Evolutionary conservation across 2,888 invertebrate genomes (phyloP).

Genomic region (Clusia tigrina): DNA sequence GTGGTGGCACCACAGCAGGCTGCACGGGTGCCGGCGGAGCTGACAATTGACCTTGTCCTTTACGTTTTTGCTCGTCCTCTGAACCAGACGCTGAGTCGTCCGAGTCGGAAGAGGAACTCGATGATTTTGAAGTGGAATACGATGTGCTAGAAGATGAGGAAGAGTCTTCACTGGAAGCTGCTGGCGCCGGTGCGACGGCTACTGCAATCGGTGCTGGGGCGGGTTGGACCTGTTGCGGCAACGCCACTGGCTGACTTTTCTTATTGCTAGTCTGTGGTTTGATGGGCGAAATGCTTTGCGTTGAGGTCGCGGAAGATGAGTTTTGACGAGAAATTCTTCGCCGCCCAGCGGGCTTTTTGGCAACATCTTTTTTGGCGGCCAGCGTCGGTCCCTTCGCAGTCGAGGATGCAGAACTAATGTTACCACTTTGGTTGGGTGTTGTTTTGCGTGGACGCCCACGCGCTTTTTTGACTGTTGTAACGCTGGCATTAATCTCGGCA

Average conservation of each 20-base stretch:
- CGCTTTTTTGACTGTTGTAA: conserved; percentile 54
- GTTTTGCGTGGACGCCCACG: conserved; percentile 66
- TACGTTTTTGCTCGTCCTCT: conserved; percentile 1
- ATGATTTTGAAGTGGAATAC: conserved; percentile 41
- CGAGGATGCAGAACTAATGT: conserved; percentile 51
- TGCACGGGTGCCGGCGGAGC: conserved; percentile 17
- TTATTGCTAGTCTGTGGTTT: conserved; percentile 48
- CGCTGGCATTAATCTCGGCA: conserved; percentile 25
- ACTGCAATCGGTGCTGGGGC: conserved; percentile 62
- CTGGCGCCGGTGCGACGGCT: conserved; percentile 25
- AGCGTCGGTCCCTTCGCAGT: conserved; percentile 58
- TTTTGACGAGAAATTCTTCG: conserved; percentile 41
- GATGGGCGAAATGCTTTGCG: conserved; percentile 46
- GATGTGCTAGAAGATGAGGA: conserved; percentile 38
- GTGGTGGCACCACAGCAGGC: conserved; percentile 17
- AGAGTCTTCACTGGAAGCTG: conserved; percentile 35
- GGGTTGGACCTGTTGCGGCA: conserved; percentile 33
- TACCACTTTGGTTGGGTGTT: conserved; percentile 51
- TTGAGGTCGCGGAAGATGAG: conserved; percentile 34
- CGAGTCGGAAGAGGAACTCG: conserved; percentile 30
- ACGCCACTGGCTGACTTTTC: conserved; percentile 41
- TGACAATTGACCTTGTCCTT: conserved; percentile 17
- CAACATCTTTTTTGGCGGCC: conserved; percentile 58
- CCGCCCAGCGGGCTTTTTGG: conserved; percentile 50
- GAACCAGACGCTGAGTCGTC: conserved; percentile 2